Base-by-base conservation (phyloP, 1,140 invertebrate species). In the Polypedilum vanderplanki region DNA sequence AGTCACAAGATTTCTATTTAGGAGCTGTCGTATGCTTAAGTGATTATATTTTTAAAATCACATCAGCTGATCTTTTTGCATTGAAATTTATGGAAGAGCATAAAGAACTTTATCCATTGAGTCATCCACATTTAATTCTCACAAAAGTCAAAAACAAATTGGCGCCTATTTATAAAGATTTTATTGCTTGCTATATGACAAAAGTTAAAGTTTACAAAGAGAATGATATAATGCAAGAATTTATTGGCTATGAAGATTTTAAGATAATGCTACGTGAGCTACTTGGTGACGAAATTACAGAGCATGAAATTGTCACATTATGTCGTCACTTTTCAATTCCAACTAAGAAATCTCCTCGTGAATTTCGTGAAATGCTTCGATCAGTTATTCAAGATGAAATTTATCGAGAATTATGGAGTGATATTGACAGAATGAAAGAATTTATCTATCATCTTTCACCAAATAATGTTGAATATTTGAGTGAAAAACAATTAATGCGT, bases 81-180 rank as follows among this genome's bases (percentile, higher is more conserved):
- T 84, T 95, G 75, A 85, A 88, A 70, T 96, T 94, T 81, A 93
- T 97, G 94, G 95, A 97, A 82, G 79, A 88, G n/a, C 84, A 94
- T 83, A 81, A 86, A 75, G 79, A 87, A 76, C 87, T 93, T 87
- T 93, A 90, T 82, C 87, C 87, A 0, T 90, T 90, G 84, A 85
- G 90, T 1, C 88, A 93, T 78, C 84, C 88, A 8, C 84, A 86
- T 40, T 67, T 87, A 1, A 91, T 93, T 57, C 87, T 93, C 87
- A 83, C 87, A 41, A 92, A 92, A 83, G 84, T 93, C 33, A 84
- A 87, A 15, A 84, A 88, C 67, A 82, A 85, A 64, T 81, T 90
- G 20, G 81, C 85, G 78, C 85, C 87, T 17, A 85, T 87, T 40
- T 93, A 92, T 77, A 91, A 91, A 78, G 85, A 91, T 78, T 93